Percentiles rank a stretch among this genome's conserved stretches.
Conservation (phyloP, 1,140 invertebrate species). For the Mactra quadrangularis region DNA sequence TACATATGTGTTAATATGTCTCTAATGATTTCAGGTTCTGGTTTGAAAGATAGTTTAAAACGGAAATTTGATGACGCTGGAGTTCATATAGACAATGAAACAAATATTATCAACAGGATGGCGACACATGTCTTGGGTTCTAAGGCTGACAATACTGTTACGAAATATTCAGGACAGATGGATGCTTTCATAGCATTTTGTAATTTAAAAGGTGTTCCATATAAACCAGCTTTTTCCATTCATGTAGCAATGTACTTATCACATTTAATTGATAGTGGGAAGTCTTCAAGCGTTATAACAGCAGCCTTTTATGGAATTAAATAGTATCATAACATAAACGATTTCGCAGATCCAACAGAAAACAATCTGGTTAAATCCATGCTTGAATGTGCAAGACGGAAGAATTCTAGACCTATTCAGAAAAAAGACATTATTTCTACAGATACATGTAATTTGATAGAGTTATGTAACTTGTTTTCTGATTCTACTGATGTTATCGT, state of each 20-base stretch:
- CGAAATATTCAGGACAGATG: slow-evolving; percentile 33
- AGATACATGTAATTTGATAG: slow-evolving; percentile 21
- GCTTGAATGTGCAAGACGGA: slow-evolving; percentile 41
- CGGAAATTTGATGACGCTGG: neutral
- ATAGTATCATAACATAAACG: slow-evolving; percentile 42
- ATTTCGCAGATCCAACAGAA: slow-evolving; percentile 43
- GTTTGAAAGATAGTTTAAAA: neutral
- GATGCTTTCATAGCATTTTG: slow-evolving; percentile 2
- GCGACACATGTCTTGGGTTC: slow-evolving; percentile 7
- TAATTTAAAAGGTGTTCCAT: neutral
- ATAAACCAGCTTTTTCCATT: slow-evolving; percentile 45
- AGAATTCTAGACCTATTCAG: neutral
- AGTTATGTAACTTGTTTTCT: slow-evolving; percentile 49
- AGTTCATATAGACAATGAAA: neutral
- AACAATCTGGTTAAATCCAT: slow-evolving; percentile 26
- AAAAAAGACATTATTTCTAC: slow-evolving; percentile 42
- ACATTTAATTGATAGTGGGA: neutral
- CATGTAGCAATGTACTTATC: slow-evolving; percentile 42
- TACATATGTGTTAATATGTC: neutral
- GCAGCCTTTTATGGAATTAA: slow-evolving; percentile 46
- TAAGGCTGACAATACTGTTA: slow-evolving; percentile 27
- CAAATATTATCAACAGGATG: slow-evolving; percentile 16
- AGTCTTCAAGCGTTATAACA: slow-evolving; percentile 29
- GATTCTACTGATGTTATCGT: slow-evolving; percentile 31
- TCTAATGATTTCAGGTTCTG: slow-evolving; percentile 29